Evolutionary conservation across 1,140 invertebrate species (phyloP).

Genomic region (Idris sp.): DNA sequence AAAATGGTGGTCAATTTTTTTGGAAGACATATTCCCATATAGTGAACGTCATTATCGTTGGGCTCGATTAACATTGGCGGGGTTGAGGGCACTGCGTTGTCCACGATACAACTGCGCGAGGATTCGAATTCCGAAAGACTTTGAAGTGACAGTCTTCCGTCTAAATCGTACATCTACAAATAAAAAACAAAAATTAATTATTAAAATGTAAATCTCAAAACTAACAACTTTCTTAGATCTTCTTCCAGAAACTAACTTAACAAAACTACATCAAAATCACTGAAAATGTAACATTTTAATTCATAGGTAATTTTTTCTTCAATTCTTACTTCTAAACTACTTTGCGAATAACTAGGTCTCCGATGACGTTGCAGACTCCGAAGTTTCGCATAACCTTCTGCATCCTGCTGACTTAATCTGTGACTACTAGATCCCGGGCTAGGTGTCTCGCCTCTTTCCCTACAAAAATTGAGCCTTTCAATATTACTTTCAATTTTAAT

Average conservation of each 20-base stretch:
- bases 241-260: too few species aligned
- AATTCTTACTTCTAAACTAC: constrained; percentile 71
- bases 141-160: constrained; percentile 73
- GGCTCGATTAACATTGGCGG: constrained; percentile 64
- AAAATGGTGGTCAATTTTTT: constrained; percentile 84
- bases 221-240: too few species aligned
- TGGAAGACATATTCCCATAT: constrained; percentile 90
- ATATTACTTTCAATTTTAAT: too few species aligned
- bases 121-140: constrained; percentile 75
- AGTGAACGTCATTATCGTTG: constrained; percentile 77
- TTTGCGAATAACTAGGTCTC: constrained; percentile 78
- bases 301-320: too few species aligned
- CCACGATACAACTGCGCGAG: constrained; percentile 71
- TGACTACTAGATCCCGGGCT: constrained; percentile 90
- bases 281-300: too few species aligned
- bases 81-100: constrained; percentile 66
- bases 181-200: neutral
- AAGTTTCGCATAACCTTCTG: constrained; percentile 89
- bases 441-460: constrained; percentile 84
- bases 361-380: constrained; percentile 84
- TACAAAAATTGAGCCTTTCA: too few species aligned
- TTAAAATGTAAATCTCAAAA: too few species aligned
- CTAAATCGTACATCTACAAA: constrained; percentile 75
- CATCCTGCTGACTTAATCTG: constrained; percentile 85
- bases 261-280: too few species aligned